Evolutionary conservation across 2,888 invertebrate genomes (phyloP).

Genomic region (Hetaerina titia): DNA sequence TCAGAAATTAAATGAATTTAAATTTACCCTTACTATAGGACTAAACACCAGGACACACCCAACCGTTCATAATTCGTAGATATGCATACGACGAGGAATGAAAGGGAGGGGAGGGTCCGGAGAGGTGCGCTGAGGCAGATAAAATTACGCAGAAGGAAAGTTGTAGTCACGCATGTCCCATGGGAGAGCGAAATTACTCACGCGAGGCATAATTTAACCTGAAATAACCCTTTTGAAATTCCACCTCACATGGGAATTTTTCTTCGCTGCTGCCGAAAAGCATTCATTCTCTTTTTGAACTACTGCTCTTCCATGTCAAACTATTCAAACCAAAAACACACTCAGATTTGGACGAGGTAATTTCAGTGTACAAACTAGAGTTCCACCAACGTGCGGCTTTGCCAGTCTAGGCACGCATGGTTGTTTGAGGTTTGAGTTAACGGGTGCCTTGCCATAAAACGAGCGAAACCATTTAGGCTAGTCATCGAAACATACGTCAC

Average conservation of each 20-base stretch:
- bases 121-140: background rate
- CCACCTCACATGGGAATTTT: background rate
- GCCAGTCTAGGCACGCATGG: too few species aligned
- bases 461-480: too few species aligned
- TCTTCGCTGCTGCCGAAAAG: background rate
- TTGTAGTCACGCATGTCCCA: constrained; percentile 10
- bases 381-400: too few species aligned
- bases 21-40: background rate
- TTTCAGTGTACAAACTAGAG: too few species aligned
- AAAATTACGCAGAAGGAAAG: constrained; percentile 2
- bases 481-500: too few species aligned
- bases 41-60: background rate
- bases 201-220: background rate
- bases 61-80: background rate
- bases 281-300: background rate
- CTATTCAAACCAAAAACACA: background rate
- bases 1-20: background rate
- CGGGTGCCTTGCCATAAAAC: too few species aligned
- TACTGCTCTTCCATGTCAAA: background rate
- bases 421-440: too few species aligned
- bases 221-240: background rate
- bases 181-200: background rate
- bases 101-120: background rate
- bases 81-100: background rate
- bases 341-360: background rate